Conservation (phyloP, 1,140 invertebrate species). For the Drosophila malerkotliana region DNA sequence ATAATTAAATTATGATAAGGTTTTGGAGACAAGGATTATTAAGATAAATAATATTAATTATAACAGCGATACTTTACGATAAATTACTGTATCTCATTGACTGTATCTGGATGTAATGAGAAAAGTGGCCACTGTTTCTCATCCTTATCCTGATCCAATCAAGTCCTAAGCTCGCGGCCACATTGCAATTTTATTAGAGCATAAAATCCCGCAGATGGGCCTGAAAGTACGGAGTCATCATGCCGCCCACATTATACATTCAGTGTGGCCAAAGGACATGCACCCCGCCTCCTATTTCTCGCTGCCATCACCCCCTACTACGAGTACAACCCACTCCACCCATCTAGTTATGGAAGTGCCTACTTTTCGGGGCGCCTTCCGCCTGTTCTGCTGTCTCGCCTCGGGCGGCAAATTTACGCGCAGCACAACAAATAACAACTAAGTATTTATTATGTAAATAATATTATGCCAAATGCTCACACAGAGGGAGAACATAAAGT, state of each 20-base stretch:
- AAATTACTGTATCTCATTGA: conserved; percentile 7
- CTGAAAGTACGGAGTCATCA: conserved; percentile 37
- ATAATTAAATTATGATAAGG: too few species aligned
- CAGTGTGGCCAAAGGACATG: conserved; percentile 15
- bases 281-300: background rate
- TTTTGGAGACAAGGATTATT: too few species aligned
- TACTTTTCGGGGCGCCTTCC: conserved; percentile 21
- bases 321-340: background rate
- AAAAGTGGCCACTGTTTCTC: conserved; percentile 9
- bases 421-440: conserved; percentile 71
- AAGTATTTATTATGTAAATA: conserved; percentile 80
- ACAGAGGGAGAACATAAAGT: conserved; percentile 20
- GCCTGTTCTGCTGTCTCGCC: conserved; percentile 40
- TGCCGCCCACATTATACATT: conserved; percentile 40
- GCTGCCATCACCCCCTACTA: background rate
- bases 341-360: conserved; percentile 14
- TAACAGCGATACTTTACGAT: background rate
- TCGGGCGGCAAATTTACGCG: conserved; percentile 61
- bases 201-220: conserved; percentile 66
- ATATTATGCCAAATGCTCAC: conserved; percentile 64
- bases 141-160: conserved; percentile 59
- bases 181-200: conserved; percentile 52
- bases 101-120: conserved; percentile 1
- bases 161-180: conserved; percentile 54
- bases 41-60: too few species aligned